These are phyloP conservation scores for Sebastes fasciatus DNA, from an alignment of 2,113 vertebrate species.

Conservation along the genomic window DNA sequence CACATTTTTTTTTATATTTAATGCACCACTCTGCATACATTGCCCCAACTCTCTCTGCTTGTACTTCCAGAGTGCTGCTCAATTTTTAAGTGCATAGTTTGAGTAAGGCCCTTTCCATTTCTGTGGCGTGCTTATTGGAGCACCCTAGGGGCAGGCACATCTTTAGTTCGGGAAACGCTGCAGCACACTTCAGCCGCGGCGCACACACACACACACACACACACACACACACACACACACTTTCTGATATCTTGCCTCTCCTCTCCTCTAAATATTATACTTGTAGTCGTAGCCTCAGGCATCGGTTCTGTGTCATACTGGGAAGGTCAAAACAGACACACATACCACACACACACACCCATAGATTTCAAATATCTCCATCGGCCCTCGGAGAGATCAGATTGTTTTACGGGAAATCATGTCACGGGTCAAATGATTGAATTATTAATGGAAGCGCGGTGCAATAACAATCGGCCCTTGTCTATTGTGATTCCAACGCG, in stretches of 20 bases:
- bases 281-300: conserved; percentile 62
- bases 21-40: conserved; percentile 56
- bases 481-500: conserved; percentile 78
- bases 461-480: conserved; percentile 81
- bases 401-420: conserved; percentile 85
- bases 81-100: conserved; percentile 49
- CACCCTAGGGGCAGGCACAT: conserved; percentile 55
- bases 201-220: neutral
- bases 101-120: conserved; percentile 53
- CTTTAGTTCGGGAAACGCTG: conserved; percentile 44
- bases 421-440: conserved; percentile 86
- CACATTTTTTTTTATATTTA: conserved; percentile 36
- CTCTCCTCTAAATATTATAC: conserved; percentile 62
- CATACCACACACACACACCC: neutral
- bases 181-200: conserved; percentile 45
- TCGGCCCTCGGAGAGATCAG: conserved; percentile 74
- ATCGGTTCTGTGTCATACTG: conserved; percentile 64
- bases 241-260: conserved; percentile 47
- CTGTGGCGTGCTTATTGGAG: conserved; percentile 48
- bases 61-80: conserved; percentile 51
- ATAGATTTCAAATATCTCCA: conserved; percentile 76
- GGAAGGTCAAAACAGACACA: conserved; percentile 76
- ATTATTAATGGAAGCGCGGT: conserved; percentile 82
- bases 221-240: conserved; percentile 25
- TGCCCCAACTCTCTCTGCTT: conserved; percentile 32